Evolutionary conservation across 2,797 vertebrate genomes (phyloP).

Genomic region (Trachops cirrhosus): DNA sequence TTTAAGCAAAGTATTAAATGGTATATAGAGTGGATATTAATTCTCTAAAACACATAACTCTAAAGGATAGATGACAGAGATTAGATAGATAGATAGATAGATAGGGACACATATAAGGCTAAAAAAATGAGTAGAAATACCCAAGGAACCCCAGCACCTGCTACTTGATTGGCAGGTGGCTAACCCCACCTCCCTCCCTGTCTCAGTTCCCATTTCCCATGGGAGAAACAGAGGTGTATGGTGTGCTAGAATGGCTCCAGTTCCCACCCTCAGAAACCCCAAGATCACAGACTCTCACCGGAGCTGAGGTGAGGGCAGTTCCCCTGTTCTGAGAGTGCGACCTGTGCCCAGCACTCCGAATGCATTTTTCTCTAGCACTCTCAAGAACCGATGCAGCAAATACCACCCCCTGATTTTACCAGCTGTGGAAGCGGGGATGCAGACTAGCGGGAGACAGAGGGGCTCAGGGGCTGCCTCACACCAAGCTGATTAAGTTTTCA

Average conservation of each 20-base stretch:
- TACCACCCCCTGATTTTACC: background rate
- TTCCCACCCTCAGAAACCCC: background rate
- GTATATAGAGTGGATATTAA: background rate
- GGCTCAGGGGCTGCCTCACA: accelerated
- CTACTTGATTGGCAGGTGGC: background rate
- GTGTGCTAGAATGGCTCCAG: too few species aligned
- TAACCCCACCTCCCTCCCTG: background rate
- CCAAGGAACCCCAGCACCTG: background rate
- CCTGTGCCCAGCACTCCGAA: background rate
- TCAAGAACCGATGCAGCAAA: accelerated
- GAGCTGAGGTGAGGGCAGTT: background rate
- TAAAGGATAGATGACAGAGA: background rate
- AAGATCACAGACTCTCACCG: accelerated
- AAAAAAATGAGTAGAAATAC: background rate
- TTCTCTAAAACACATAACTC: background rate
- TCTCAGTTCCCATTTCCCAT: accelerated
- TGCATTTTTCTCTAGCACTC: background rate
- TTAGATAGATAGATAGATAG: background rate
- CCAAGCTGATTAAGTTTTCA: background rate
- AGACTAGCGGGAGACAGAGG: background rate
- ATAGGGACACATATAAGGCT: background rate
- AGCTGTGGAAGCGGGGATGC: background rate
- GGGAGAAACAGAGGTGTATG: background rate
- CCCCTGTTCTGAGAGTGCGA: accelerated
- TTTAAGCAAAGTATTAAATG: background rate